Conservation (phyloP, 1,140 invertebrate genomes). For the Homarus americanus region DNA sequence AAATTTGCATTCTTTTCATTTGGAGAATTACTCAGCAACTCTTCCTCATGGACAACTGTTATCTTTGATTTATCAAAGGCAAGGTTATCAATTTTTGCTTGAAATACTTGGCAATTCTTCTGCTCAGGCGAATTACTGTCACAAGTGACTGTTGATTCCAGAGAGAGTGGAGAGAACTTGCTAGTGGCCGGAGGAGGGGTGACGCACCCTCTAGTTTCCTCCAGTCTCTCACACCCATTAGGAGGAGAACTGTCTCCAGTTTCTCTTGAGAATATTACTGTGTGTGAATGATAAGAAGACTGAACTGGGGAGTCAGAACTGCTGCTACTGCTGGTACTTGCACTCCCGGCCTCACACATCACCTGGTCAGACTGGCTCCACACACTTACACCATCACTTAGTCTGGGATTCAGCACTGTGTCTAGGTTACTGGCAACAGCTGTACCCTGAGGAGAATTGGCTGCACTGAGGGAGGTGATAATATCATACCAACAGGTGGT, state of each 20-base stretch:
- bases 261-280: constrained; percentile 23
- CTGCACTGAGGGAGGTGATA: constrained; percentile 35
- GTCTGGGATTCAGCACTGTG: not conserved
- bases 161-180: constrained; percentile 53
- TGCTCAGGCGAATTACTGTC: constrained; percentile 55
- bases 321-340: constrained; percentile 40
- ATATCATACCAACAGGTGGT: constrained; percentile 67
- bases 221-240: constrained; percentile 25
- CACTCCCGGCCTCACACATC: constrained; percentile 10
- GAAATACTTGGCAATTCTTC: constrained; percentile 50
- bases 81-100: constrained; percentile 63
- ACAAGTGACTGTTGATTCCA: constrained; percentile 40
- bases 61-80: constrained; percentile 51
- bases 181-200: constrained; percentile 6
- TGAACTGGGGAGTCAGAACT: constrained; percentile 46
- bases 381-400: not conserved
- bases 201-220: not conserved
- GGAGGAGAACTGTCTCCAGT: not conserved
- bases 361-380: constrained; percentile 13
- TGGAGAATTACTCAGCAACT: constrained; percentile 8
- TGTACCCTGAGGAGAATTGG: constrained; percentile 42
- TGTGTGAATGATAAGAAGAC: constrained; percentile 19
- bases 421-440: not conserved
- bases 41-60: constrained; percentile 49
- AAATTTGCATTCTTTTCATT: constrained; percentile 45